Evolutionary conservation across 2,888 invertebrate genomes (phyloP).

Genomic region (Megamerina dolium): DNA sequence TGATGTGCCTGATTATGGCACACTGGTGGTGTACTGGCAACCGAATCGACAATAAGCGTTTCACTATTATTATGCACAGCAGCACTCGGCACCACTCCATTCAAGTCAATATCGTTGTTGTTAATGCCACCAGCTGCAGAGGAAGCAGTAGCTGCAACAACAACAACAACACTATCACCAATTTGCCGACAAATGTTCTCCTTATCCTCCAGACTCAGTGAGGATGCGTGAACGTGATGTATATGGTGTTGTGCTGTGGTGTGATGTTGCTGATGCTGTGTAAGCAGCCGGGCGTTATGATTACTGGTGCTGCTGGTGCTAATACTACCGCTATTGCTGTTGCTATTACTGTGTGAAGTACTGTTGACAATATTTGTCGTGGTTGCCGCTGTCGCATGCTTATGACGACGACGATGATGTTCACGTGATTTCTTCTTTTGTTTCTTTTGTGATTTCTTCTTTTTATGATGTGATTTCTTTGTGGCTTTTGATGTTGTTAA

Average conservation of each 20-base stretch:
- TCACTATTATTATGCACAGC: not conserved
- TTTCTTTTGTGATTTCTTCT: conserved; percentile 40
- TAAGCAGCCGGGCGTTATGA: conserved; percentile 5
- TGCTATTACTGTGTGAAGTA: conserved; percentile 3
- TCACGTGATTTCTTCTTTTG: conserved; percentile 41
- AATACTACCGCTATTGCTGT: conserved; percentile 17
- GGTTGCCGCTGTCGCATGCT: conserved; percentile 27
- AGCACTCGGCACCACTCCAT: conserved; percentile 1
- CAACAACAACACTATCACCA: conserved; percentile 26
- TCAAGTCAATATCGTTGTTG: conserved; percentile 15
- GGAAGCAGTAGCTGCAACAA: conserved; percentile 25
- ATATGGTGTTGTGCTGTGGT: conserved; percentile 18
- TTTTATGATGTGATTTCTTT: conserved; percentile 33
- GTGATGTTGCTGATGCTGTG: conserved; percentile 11
- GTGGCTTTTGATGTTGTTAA: not conserved
- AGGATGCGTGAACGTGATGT: conserved; percentile 26
- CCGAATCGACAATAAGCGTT: not conserved
- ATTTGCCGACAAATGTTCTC: conserved; percentile 40
- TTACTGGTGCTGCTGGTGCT: conserved; percentile 16
- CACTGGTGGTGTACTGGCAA: conserved; percentile 18
- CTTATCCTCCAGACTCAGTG: conserved; percentile 41
- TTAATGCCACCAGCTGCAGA: not conserved
- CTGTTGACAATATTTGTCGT: not conserved
- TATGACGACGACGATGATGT: conserved; percentile 39
- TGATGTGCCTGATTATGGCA: not conserved